Percentiles rank a stretch among this genome's conserved stretches.
Evolutionary conservation across 2,797 vertebrate species (phyloP).

Genomic region (Silurus lanzhouensis): DNA sequence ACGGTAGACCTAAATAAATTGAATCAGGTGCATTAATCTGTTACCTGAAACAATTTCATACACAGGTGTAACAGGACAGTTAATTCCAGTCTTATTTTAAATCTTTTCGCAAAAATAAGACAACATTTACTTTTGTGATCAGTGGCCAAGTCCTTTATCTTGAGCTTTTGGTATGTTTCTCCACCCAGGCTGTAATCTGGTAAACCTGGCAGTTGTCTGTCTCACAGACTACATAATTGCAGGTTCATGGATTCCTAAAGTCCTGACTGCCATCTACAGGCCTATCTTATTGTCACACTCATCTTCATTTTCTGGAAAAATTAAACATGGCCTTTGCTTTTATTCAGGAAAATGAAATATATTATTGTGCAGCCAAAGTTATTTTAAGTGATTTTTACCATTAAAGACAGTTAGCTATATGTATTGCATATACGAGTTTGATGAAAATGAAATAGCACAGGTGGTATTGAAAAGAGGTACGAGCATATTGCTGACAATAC

Average conservation of each 20-base stretch:
- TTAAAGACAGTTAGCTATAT: slow-evolving; percentile 24
- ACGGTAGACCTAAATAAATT: neutral
- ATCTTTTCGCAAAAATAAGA: neutral
- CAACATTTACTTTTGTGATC: slow-evolving; percentile 8
- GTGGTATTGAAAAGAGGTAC: slow-evolving; percentile 17
- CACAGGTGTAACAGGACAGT: neutral
- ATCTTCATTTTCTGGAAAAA: slow-evolving; percentile 62
- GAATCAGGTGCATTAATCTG: neutral
- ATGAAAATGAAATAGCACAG: slow-evolving; percentile 31
- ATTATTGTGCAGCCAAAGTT: slow-evolving; percentile 40
- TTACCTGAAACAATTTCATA: no score
- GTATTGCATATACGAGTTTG: slow-evolving; percentile 22
- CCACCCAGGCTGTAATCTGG: slow-evolving; percentile 9
- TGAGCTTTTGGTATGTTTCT: neutral
- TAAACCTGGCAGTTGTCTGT: slow-evolving; percentile 56
- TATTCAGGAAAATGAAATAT: slow-evolving; percentile 49
- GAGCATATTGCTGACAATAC: slow-evolving; percentile 29
- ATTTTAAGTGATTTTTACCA: slow-evolving; percentile 35
- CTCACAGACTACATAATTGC: slow-evolving; percentile 65
- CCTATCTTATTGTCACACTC: slow-evolving; percentile 51
- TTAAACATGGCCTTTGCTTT: slow-evolving; percentile 70
- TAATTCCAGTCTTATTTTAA: neutral
- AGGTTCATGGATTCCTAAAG: slow-evolving; percentile 60
- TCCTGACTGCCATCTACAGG: slow-evolving; percentile 85
- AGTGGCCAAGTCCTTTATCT: neutral